A percentile compares a stretch with the other conserved stretches of the same genome.
These are phyloP conservation scores for Todiramphus chloris DNA, from an alignment of 2,113 vertebrate species.

Conservation along the genomic window DNA sequence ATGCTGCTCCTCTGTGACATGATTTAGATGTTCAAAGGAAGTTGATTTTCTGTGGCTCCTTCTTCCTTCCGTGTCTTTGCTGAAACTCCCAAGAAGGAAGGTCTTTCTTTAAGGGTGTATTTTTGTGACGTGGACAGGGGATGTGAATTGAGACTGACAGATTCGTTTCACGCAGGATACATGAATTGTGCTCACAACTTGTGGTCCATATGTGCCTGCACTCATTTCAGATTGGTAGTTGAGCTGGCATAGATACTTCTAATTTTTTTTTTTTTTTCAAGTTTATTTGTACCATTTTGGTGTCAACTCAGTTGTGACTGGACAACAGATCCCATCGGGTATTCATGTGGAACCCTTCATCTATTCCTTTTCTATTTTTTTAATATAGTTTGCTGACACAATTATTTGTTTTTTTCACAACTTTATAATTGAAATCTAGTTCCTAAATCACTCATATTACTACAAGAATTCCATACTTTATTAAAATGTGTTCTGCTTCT, in stretches of 20 bases:
- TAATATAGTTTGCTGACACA: not conserved
- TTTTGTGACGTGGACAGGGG: not conserved
- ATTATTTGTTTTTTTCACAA: not conserved
- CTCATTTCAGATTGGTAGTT: not conserved
- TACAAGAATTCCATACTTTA: not conserved
- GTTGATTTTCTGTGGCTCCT: not conserved
- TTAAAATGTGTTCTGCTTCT: not conserved
- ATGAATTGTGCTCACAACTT: not conserved
- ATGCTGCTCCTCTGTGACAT: not conserved
- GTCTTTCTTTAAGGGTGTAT: not conserved
- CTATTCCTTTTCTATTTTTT: not conserved
- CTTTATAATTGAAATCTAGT: not conserved
- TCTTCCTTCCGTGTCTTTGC: not conserved
- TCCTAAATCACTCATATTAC: not conserved
- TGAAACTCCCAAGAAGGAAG: not conserved
- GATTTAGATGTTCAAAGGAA: not conserved
- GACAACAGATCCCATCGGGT: not conserved
- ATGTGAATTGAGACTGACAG: not conserved
- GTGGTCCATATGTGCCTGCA: not conserved
- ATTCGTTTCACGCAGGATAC: not conserved
- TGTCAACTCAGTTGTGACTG: not conserved
- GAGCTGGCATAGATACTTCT: not conserved
- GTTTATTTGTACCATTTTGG: not conserved
- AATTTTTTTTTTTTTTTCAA: not conserved
- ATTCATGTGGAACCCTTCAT: not conserved